A percentile compares a stretch with the other conserved stretches of the same genome.
Evolutionary conservation across 2,113 vertebrate genomes (phyloP).

Genomic region (Psilopsiagon aymara): DNA sequence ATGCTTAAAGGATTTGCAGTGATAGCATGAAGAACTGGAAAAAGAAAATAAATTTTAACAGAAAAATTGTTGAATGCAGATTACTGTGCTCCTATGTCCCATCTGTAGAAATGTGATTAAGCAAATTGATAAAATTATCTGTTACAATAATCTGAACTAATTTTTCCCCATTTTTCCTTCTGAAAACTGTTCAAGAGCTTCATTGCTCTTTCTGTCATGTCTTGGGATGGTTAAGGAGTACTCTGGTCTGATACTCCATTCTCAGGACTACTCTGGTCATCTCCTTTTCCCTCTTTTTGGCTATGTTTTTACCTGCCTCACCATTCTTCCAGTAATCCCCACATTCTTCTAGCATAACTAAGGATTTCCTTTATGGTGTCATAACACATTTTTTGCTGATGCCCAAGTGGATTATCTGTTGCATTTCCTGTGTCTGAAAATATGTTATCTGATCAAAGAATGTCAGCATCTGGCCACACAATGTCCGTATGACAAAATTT

Average conservation of each 20-base stretch:
- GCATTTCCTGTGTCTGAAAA: background rate
- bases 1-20: background rate
- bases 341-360: background rate
- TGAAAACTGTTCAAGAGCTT: background rate
- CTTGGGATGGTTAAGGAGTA: background rate
- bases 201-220: background rate
- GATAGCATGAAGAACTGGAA: background rate
- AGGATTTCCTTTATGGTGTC: background rate
- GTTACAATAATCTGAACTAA: background rate
- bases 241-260: background rate
- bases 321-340: background rate
- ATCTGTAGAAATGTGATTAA: background rate
- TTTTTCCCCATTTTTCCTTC: background rate
- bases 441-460: background rate
- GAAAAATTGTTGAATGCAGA: constrained; percentile 5
- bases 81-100: background rate
- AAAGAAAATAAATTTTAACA: background rate
- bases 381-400: background rate
- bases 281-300: background rate
- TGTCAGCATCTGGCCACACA: background rate
- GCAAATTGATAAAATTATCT: background rate
- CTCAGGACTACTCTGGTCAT: background rate
- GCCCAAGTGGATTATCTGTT: background rate
- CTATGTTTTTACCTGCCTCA: background rate
- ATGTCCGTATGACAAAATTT: background rate